phyloP scores from a whole-genome alignment of 2,797 vertebrate genomes.

The Enteromius fasciolatus region DNA sequence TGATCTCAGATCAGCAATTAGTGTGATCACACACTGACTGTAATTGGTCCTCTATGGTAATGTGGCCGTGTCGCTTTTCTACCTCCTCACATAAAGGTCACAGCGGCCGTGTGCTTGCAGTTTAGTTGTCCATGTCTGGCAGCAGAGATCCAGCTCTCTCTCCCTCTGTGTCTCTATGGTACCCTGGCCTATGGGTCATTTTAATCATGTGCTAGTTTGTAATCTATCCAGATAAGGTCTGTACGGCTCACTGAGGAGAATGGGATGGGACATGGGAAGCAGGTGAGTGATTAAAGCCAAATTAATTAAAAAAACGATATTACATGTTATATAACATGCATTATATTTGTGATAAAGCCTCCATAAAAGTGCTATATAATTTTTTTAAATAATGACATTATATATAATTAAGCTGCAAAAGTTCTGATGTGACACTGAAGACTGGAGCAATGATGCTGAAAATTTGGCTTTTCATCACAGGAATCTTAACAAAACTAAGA shows the following conservation, averaged over 20 bases:
- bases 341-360: not conserved
- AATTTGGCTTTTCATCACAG: not conserved
- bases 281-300: slow-evolving; percentile 24
- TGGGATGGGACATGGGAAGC: not conserved
- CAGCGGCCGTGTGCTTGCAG: slow-evolving; percentile 3
- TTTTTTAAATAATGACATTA: not conserved
- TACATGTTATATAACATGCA: not conserved
- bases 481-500: not conserved
- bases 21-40: slow-evolving; percentile 24
- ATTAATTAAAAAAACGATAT: not conserved
- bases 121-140: slow-evolving; percentile 27
- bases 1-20: slow-evolving; percentile 46
- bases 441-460: not conserved
- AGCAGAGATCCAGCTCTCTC: slow-evolving; percentile 3
- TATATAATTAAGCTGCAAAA: not conserved
- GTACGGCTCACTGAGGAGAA: not conserved
- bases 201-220: slow-evolving; percentile 7
- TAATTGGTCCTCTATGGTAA: slow-evolving; percentile 51
- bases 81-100: slow-evolving; percentile 25
- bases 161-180: not conserved
- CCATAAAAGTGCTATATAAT: not conserved
- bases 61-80: slow-evolving; percentile 27
- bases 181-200: slow-evolving; percentile 5
- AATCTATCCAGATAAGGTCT: not conserved
- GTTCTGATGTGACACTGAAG: not conserved